Percentiles rank a stretch among this genome's conserved stretches.
phyloP scores from a whole-genome alignment of 2,113 vertebrate species.

The Pituophis catenifer region DNA sequence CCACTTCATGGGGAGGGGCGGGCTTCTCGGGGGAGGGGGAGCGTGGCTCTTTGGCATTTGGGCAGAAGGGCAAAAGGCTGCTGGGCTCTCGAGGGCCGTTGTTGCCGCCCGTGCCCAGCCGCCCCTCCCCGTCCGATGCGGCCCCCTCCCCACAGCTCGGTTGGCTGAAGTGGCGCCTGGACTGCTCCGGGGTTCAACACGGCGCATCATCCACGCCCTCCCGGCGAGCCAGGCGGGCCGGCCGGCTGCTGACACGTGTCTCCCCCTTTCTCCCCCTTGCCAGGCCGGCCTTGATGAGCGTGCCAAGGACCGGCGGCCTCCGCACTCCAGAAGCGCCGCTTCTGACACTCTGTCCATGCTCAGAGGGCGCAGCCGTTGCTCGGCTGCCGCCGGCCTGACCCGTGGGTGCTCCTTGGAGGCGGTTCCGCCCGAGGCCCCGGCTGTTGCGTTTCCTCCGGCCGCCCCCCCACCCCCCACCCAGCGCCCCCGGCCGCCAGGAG shows the following conservation, averaged over 20 bases:
- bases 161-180: neutral
- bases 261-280: neutral
- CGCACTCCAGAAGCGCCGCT: neutral
- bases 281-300: neutral
- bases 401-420: neutral
- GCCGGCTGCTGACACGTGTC: neutral
- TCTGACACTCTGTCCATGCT: neutral
- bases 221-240: neutral
- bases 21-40: too few relatives aligned
- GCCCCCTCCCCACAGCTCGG: neutral
- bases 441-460: neutral
- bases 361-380: neutral
- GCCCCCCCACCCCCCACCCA: neutral
- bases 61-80: neutral
- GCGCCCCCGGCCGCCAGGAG: neutral
- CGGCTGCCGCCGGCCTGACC: neutral
- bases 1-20: too few relatives aligned
- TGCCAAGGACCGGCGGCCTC: neutral
- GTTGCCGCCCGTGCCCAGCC: neutral
- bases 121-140: too few relatives aligned
- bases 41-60: too few relatives aligned
- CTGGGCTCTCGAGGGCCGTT: neutral
- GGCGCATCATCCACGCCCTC: neutral
- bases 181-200: neutral
- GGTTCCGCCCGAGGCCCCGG: neutral